phyloP scores from a whole-genome alignment of 2,113 vertebrate genomes.

The Bubo scandiacus region DNA sequence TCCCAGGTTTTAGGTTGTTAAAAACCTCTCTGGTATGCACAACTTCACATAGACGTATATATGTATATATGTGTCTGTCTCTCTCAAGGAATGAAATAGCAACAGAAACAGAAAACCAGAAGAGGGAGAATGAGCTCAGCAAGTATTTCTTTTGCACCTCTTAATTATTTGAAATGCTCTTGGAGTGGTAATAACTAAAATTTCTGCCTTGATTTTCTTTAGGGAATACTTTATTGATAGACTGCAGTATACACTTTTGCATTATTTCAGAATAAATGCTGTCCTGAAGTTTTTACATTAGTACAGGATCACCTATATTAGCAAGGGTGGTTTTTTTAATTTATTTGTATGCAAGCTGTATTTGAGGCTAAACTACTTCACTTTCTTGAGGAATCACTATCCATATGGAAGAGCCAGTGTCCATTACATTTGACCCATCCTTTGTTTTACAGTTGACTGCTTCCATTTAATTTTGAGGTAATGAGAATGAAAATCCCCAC shows the following conservation, averaged over 20 bases:
- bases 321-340: not conserved
- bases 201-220: not conserved
- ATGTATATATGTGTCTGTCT: not conserved
- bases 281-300: not conserved
- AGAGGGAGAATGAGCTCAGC: not conserved
- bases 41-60: not conserved
- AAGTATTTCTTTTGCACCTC: not conserved
- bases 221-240: not conserved
- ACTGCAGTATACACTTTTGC: not conserved
- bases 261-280: not conserved
- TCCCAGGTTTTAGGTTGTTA: not conserved
- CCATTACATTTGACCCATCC: not conserved
- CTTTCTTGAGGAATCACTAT: not conserved
- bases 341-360: not conserved
- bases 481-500: not conserved
- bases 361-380: not conserved
- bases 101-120: not conserved
- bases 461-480: not conserved
- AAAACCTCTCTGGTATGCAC: not conserved
- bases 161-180: not conserved
- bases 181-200: not conserved
- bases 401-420: not conserved
- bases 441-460: not conserved
- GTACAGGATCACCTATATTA: not conserved
- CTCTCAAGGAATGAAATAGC: not conserved